Evolutionary conservation across 2,113 vertebrate genomes (phyloP).

Genomic region (Clupea harengus): DNA sequence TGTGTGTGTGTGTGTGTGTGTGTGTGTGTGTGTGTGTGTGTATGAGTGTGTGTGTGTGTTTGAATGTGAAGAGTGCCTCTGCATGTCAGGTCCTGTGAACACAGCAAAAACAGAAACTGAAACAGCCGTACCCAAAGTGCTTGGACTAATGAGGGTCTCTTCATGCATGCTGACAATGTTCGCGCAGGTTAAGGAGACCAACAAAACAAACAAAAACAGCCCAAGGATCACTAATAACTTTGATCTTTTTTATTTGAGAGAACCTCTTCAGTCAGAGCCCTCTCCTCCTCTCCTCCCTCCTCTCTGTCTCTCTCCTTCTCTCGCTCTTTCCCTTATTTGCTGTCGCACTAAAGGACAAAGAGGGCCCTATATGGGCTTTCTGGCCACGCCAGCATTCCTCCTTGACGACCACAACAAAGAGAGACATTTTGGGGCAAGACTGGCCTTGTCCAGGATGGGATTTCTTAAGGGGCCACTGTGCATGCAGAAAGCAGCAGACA

Average conservation of each 20-base stretch:
- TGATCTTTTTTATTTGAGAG: not conserved
- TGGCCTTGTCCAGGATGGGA: not conserved
- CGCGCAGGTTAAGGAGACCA: not conserved
- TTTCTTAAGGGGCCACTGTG: slow-evolving; percentile 4
- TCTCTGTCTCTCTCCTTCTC: not conserved
- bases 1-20: not conserved
- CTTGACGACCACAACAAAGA: slow-evolving; percentile 8
- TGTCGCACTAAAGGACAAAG: slow-evolving; percentile 7
- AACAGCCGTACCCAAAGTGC: not conserved
- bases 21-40: not conserved
- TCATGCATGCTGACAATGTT: not conserved
- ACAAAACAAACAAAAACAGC: not conserved
- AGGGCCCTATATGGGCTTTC: not conserved
- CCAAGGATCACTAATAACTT: not conserved
- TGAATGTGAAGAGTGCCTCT: not conserved
- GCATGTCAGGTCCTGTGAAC: not conserved
- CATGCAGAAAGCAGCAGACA: not conserved
- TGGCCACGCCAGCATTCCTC: slow-evolving; percentile 11
- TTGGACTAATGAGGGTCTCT: not conserved
- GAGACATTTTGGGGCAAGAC: slow-evolving; percentile 15
- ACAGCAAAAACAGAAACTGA: not conserved
- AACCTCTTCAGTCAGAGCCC: not conserved
- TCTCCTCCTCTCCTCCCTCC: not conserved
- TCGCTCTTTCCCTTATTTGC: not conserved
- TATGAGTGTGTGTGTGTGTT: not conserved